A percentile compares a stretch with the other conserved stretches of the same genome.
These are phyloP conservation scores for Delphinapterus leucas DNA, from an alignment of 2,113 vertebrate genomes.

Conservation along the genomic window DNA sequence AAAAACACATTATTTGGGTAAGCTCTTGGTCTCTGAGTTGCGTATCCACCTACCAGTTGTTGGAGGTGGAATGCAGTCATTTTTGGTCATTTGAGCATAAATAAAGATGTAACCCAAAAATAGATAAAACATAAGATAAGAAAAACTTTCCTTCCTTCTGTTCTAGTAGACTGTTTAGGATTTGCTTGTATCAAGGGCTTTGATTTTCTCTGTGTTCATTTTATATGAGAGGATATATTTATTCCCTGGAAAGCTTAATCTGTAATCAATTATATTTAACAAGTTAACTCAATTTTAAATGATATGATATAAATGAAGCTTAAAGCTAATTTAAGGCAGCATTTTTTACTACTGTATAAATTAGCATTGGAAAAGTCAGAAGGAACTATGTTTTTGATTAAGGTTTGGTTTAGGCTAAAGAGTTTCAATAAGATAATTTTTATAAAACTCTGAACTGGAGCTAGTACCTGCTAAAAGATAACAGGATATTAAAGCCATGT, in stretches of 20 bases:
- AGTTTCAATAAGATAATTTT: constrained; percentile 73
- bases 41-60: not conserved
- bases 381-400: constrained; percentile 84
- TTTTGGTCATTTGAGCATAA: constrained; percentile 12
- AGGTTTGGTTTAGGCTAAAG: constrained; percentile 80
- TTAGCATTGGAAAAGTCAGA: constrained; percentile 76
- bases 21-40: not conserved
- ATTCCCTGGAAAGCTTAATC: constrained; percentile 72
- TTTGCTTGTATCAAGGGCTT: constrained; percentile 55
- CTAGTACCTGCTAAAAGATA: constrained; percentile 82
- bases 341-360: constrained; percentile 86
- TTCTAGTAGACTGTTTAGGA: not conserved
- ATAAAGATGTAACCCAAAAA: not conserved
- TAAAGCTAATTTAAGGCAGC: constrained; percentile 83
- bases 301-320: constrained; percentile 82
- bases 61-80: not conserved
- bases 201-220: constrained; percentile 68
- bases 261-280: constrained; percentile 83
- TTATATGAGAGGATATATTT: constrained; percentile 68
- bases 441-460: constrained; percentile 71
- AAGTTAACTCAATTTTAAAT: constrained; percentile 84
- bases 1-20: not conserved
- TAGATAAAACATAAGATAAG: not conserved
- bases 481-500: constrained; percentile 78
- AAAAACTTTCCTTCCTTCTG: not conserved